Percentiles rank a stretch among this genome's conserved stretches.
phyloP scores from a whole-genome alignment of 2,888 invertebrate species.

The Blomia tropicalis region DNA sequence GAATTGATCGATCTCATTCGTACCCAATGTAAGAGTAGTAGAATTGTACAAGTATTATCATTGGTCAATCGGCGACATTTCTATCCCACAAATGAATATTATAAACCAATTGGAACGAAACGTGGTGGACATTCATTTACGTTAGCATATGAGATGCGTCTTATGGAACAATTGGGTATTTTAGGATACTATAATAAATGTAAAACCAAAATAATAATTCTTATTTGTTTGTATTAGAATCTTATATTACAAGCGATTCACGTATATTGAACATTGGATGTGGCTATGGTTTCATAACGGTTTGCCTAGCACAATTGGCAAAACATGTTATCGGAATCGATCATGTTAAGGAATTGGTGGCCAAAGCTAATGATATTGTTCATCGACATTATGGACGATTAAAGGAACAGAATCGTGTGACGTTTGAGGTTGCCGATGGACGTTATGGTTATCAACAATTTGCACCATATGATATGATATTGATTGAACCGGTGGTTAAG shows the following conservation, averaged over 20 bases:
- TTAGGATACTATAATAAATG: too few species aligned
- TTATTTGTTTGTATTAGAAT: too few species aligned
- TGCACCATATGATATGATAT: slow-evolving; percentile 80
- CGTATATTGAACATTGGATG: slow-evolving; percentile 77
- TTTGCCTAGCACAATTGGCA: slow-evolving; percentile 67
- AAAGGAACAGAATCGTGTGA: slow-evolving; percentile 46
- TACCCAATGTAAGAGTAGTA: not conserved
- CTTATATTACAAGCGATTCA: slow-evolving; percentile 45
- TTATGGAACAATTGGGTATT: not conserved
- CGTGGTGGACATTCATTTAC: not conserved
- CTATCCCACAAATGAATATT: not conserved
- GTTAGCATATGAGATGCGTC: not conserved
- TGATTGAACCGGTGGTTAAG: slow-evolving; percentile 74
- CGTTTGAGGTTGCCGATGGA: slow-evolving; percentile 71
- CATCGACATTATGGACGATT: slow-evolving; percentile 52
- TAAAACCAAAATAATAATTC: too few species aligned
- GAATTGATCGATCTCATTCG: not conserved
- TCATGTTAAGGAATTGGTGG: slow-evolving; percentile 65
- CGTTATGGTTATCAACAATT: slow-evolving; percentile 54
- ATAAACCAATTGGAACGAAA: not conserved
- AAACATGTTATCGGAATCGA: slow-evolving; percentile 70
- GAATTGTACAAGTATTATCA: not conserved
- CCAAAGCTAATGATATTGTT: slow-evolving; percentile 57
- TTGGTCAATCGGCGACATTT: not conserved
- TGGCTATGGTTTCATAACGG: slow-evolving; percentile 78